Evolutionary conservation across 2,888 invertebrate species (phyloP).

Genomic region (Lasioglossum lativentre): DNA sequence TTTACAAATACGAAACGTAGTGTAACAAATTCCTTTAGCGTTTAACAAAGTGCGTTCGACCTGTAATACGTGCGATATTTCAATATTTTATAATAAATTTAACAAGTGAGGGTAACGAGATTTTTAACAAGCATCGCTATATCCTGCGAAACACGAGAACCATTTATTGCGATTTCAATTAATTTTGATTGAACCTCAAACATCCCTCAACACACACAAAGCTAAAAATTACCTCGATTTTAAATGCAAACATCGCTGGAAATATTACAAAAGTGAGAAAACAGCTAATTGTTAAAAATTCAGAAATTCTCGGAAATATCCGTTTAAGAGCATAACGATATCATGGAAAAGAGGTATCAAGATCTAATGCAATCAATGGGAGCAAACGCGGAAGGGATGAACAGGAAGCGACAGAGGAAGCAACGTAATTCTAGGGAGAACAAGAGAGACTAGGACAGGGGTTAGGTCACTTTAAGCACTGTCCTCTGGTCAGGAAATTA

Average conservation of each 20-base stretch:
- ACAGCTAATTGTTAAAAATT: not conserved
- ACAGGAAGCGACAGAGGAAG: constrained; percentile 25
- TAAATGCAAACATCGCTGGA: not conserved
- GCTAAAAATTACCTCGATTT: not conserved
- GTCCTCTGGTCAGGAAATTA: constrained; percentile 83
- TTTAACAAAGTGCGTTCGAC: not conserved
- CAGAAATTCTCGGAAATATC: not conserved
- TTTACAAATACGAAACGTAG: too few species aligned
- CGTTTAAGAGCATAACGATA: not conserved
- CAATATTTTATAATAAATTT: not conserved
- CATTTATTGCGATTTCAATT: not conserved
- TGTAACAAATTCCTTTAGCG: not conserved
- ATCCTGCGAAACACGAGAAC: not conserved
- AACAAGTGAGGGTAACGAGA: not conserved
- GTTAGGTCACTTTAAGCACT: constrained; percentile 77
- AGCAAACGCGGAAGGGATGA: constrained; percentile 23
- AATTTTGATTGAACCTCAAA: not conserved
- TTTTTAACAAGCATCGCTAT: not conserved
- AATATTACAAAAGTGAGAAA: not conserved
- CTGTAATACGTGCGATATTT: not conserved
- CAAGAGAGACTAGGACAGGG: constrained; percentile 46
- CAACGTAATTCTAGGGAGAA: constrained; percentile 36
- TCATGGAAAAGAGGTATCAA: constrained; percentile 27
- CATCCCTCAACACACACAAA: not conserved
- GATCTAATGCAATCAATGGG: constrained; percentile 19